These are phyloP conservation scores for Borostomias antarcticus DNA, from an alignment of 2,797 vertebrate species.

Conservation along the genomic window DNA sequence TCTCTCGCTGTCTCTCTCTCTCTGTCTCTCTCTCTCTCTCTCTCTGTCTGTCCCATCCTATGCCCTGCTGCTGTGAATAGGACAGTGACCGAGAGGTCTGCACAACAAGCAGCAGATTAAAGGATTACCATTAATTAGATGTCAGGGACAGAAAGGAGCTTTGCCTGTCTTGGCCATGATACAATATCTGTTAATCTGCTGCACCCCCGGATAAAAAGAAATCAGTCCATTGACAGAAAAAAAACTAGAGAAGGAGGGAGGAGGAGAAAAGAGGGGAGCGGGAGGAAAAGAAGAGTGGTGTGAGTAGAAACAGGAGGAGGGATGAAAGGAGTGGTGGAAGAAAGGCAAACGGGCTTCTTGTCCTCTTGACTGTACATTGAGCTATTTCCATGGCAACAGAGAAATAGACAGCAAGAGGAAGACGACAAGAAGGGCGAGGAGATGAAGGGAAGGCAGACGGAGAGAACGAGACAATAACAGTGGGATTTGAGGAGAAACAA, in stretches of 20 bases:
- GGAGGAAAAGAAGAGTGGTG: constrained; percentile 11
- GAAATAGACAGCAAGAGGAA: constrained; percentile 50
- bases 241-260: constrained; percentile 67
- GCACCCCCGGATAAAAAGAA: constrained; percentile 81
- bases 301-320: constrained; percentile 37
- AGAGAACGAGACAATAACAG: constrained; percentile 62
- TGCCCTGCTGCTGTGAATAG: constrained; percentile 68
- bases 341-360: constrained; percentile 53
- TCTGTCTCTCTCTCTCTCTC: constrained; percentile 27
- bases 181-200: constrained; percentile 87
- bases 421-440: constrained; percentile 65
- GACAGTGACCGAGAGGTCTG: constrained; percentile 75
- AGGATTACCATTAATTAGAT: constrained; percentile 93
- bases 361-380: constrained; percentile 72
- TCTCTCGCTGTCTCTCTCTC: constrained; percentile 18
- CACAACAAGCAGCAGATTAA: constrained; percentile 83
- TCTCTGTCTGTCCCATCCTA: constrained; percentile 8
- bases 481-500: constrained; percentile 57
- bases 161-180: constrained; percentile 86
- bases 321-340: constrained; percentile 55
- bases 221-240: constrained; percentile 81
- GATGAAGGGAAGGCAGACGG: constrained; percentile 51
- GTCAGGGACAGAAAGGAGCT: constrained; percentile 75
- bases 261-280: constrained; percentile 59
- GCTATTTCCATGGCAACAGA: constrained; percentile 62